Evolutionary conservation across 2,113 vertebrate species (phyloP).

Genomic region (Lamprotornis superbus): DNA sequence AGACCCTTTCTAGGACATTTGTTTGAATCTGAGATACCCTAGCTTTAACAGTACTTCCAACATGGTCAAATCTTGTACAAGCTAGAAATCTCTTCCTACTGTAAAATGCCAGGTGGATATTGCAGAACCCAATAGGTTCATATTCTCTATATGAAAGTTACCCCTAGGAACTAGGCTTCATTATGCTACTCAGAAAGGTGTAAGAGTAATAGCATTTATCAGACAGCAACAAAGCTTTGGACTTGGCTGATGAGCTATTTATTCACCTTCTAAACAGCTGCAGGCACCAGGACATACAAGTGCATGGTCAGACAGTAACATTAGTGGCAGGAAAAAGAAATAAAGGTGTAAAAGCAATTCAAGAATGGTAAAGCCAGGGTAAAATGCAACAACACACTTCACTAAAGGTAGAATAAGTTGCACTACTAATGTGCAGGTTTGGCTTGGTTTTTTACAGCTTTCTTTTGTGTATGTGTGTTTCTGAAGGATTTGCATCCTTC

Average conservation of each 20-base stretch:
- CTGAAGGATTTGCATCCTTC: not conserved
- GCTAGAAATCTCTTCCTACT: not conserved
- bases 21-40: not conserved
- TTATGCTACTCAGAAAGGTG: too few relatives aligned
- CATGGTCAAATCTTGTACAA: fast-evolving
- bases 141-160: not conserved
- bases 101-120: not conserved
- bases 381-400: not conserved
- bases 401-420: not conserved
- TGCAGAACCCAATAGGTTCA: not conserved
- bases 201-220: not conserved
- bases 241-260: not conserved
- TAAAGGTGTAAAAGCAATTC: not conserved
- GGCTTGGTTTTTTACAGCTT: not conserved
- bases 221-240: not conserved
- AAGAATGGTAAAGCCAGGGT: not conserved
- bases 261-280: not conserved
- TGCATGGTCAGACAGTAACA: not conserved
- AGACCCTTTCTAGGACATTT: not conserved
- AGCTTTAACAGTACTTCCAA: not conserved
- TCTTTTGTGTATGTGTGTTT: not conserved
- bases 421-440: not conserved
- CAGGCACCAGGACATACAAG: not conserved
- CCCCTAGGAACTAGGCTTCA: not conserved
- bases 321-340: not conserved